Percentiles rank a stretch among this genome's conserved stretches.
phyloP scores from a whole-genome alignment of 2,113 vertebrate genomes.

The Solea solea region DNA sequence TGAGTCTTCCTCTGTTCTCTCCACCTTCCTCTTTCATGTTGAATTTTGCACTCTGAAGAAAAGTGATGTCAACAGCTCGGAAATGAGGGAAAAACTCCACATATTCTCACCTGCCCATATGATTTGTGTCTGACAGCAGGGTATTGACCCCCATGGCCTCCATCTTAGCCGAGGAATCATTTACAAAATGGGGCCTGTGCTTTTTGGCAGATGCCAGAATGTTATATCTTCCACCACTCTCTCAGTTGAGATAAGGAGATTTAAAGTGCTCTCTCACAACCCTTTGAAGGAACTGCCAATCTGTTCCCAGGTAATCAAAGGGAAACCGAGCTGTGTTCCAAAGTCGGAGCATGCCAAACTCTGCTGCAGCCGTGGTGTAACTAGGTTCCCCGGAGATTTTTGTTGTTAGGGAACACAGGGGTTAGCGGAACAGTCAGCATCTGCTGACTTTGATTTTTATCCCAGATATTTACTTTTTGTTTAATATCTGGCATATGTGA shows the following conservation, averaged over 20 bases:
- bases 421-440: constrained; percentile 17
- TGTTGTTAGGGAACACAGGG: constrained; percentile 50
- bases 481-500: constrained; percentile 41
- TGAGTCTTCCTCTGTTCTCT: not conserved
- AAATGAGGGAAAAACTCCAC: constrained; percentile 23
- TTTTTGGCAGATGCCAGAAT: constrained; percentile 63
- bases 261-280: constrained; percentile 66
- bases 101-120: constrained; percentile 42
- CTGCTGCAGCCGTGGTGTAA: constrained; percentile 21
- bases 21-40: constrained; percentile 36
- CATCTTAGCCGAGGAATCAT: constrained; percentile 57
- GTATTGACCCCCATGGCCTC: constrained; percentile 61
- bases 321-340: constrained; percentile 68
- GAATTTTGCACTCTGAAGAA: constrained; percentile 53
- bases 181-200: constrained; percentile 59
- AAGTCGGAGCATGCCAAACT: constrained; percentile 46
- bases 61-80: constrained; percentile 14
- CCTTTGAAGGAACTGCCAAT: constrained; percentile 76
- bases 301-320: constrained; percentile 78
- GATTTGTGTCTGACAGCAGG: constrained; percentile 56
- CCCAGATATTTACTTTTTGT: constrained; percentile 26
- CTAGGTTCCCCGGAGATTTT: constrained; percentile 42
- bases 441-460: constrained; percentile 47
- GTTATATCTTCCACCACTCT: constrained; percentile 32
- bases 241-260: constrained; percentile 70